phyloP scores from a whole-genome alignment of 2,113 vertebrate species.

The Serilophus lunatus region DNA sequence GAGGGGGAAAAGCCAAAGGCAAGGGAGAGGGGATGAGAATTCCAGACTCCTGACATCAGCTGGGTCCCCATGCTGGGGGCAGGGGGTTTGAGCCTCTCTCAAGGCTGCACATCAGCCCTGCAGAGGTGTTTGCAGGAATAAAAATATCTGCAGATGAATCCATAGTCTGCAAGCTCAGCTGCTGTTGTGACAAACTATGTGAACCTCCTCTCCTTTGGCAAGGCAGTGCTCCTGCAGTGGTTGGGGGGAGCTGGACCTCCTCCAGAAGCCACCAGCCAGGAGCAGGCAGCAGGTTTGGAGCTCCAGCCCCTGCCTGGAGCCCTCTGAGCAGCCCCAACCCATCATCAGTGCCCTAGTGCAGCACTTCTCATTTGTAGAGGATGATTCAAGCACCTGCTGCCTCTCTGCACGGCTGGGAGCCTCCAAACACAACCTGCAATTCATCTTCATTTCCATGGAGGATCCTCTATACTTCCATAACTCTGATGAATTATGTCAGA shows the following conservation, averaged over 20 bases:
- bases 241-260: fast-evolving
- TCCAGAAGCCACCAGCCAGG: neutral
- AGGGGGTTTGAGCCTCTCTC: neutral
- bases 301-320: neutral
- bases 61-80: neutral
- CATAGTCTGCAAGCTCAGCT: fast-evolving
- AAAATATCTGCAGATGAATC: neutral
- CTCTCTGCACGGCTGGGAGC: neutral
- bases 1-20: neutral
- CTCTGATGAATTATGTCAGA: neutral
- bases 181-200: fast-evolving
- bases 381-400: neutral
- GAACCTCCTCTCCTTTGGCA: neutral
- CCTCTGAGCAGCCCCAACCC: neutral
- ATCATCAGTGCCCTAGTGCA: neutral
- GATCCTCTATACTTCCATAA: fast-evolving
- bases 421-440: neutral
- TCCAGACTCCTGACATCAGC: slow-evolving; percentile 26
- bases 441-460: neutral
- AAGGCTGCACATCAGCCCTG: neutral
- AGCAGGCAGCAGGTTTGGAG: neutral
- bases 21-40: neutral
- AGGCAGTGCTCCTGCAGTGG: neutral
- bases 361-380: neutral
- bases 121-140: neutral